These are phyloP conservation scores for Drymodes brunneopygia DNA, from an alignment of 2,113 vertebrate species.

Conservation along the genomic window DNA sequence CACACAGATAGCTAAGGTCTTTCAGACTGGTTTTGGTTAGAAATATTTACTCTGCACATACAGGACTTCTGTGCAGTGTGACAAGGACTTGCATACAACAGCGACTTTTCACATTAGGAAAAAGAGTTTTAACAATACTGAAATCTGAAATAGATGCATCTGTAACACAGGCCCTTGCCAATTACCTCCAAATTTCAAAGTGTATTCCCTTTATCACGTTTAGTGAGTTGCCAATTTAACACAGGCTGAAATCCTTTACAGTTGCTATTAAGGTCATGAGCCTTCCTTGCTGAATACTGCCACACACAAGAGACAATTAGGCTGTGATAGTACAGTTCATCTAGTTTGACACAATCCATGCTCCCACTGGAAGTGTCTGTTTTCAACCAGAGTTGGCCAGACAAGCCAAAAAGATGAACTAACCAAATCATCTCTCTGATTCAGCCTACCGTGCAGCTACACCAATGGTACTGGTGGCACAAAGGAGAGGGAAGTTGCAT, in stretches of 20 bases:
- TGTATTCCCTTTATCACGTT: background rate
- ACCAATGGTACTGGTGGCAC: background rate
- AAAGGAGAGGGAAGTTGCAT: background rate
- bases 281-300: background rate
- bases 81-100: background rate
- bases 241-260: background rate
- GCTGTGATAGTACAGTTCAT: background rate
- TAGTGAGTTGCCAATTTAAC: background rate
- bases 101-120: background rate
- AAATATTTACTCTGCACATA: background rate
- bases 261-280: background rate
- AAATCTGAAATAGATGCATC: background rate
- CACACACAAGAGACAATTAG: background rate
- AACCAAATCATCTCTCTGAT: background rate
- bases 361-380: background rate
- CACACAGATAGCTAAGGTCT: background rate
- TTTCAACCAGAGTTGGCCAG: background rate
- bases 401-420: background rate
- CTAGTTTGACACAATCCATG: background rate
- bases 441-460: background rate
- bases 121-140: background rate
- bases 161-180: background rate
- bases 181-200: background rate
- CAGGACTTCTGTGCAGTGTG: background rate
- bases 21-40: background rate